Evolutionary conservation across 2,113 vertebrate species (phyloP).

Genomic region (Xyliphius kryptos): DNA sequence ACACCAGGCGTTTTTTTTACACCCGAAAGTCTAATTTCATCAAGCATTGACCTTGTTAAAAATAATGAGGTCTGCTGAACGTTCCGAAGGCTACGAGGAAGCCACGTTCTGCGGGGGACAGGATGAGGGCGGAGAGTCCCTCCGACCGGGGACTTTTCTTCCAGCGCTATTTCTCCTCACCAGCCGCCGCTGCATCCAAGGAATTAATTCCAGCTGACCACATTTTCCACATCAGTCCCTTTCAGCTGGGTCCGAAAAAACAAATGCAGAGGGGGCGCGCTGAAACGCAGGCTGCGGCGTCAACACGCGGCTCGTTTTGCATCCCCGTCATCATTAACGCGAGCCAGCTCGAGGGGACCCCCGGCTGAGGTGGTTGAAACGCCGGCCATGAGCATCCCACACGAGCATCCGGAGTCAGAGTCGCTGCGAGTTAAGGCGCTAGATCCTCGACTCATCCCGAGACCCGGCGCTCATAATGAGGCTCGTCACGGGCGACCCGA

Average conservation of each 20-base stretch:
- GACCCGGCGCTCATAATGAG: slow-evolving; percentile 26
- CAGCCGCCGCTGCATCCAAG: slow-evolving; percentile 29
- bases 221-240: neutral
- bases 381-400: too few species aligned
- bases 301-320: too few species aligned
- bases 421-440: too few species aligned
- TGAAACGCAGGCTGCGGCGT: too few species aligned
- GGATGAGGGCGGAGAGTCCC: slow-evolving; percentile 1
- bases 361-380: too few species aligned
- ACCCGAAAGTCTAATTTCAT: slow-evolving; percentile 28
- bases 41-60: slow-evolving; percentile 43
- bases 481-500: slow-evolving; percentile 46
- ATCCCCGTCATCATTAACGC: too few species aligned
- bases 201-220: slow-evolving; percentile 29
- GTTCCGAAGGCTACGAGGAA: slow-evolving; percentile 22
- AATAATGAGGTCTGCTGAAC: slow-evolving; percentile 39
- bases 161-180: slow-evolving; percentile 25
- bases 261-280: too few species aligned
- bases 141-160: neutral
- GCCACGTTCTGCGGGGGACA: slow-evolving; percentile 3
- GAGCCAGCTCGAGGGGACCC: too few species aligned
- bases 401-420: too few species aligned
- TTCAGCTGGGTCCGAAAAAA: neutral
- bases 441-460: slow-evolving; percentile 24
- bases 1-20: too few species aligned